Percentiles rank a stretch among this genome's conserved stretches.
Conservation (phyloP, 2,113 vertebrate genomes). For the Apteryx owenii region DNA sequence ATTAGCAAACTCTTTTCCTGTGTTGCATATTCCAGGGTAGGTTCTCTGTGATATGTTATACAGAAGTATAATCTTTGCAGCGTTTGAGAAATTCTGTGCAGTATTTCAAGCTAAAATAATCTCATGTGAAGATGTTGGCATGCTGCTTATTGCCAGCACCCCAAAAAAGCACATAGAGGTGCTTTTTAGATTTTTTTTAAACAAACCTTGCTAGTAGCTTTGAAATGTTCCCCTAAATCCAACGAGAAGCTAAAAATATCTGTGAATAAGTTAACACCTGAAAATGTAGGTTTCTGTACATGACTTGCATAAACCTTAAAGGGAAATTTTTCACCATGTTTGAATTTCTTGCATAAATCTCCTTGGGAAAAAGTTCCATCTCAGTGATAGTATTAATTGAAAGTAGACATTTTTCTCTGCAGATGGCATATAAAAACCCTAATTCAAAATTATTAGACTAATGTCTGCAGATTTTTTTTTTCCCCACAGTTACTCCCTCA, state of each 20-base stretch:
- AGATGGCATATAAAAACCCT: background rate
- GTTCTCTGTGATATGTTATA: background rate
- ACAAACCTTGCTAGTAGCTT: background rate
- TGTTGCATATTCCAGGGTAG: background rate
- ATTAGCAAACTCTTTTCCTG: background rate
- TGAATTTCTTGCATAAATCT: conserved; percentile 58
- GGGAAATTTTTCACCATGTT: background rate
- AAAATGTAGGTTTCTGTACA: conserved; percentile 19
- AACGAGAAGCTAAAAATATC: background rate
- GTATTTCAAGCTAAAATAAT: background rate
- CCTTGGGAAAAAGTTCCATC: background rate
- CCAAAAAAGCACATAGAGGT: background rate
- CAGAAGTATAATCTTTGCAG: background rate
- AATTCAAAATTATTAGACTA: background rate
- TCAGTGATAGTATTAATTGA: conserved; percentile 11
- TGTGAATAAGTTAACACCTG: conserved; percentile 22
- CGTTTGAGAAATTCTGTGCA: background rate
- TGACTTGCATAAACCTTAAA: conserved; percentile 14
- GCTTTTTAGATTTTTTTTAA: conserved; percentile 14
- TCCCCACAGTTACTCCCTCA: background rate
- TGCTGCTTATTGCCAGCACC: background rate
- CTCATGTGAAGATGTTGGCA: background rate
- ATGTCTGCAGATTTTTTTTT: background rate
- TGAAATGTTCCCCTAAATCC: background rate
- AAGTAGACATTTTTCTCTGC: conserved; percentile 16